Evolutionary conservation across 1,140 invertebrate species (phyloP), one percentile per base, ranked within the genome.

Genomic region (Temnothorax curvispinosus): DNA sequence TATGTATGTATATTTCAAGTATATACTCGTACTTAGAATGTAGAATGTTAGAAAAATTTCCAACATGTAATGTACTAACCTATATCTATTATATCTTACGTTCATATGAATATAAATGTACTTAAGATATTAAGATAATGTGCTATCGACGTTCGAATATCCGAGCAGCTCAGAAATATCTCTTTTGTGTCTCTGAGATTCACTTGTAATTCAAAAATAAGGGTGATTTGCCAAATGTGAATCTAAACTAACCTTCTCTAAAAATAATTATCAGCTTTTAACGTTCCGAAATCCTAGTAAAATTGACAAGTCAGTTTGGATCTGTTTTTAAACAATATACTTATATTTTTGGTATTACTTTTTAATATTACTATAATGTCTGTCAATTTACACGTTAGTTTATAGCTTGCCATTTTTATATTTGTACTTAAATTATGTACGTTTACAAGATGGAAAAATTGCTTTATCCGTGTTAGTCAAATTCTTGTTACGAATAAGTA

Each of bases 241-340:
- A 15, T 75, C 18, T 38, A 75, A 44, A 60, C 7, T 44, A 67
- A 65, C 1, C 8, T 67, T 67, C 2, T n/a, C 8, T 47, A 21
- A 67, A 67, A 21, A 44, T 67, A 75, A 56, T 54, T 13, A 38
- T 74, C 6, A 75, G 3, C n/a, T 54, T 54, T 38, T 27, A 75
- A 8, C n/a, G 0, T 54, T n/a, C 15, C 4, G 11, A 52, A 6
- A 21, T 38, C 1, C 15, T 44, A 15, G 15, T 56, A 38, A 41
- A 58, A 41, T 58, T 15, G 8, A 41, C 11, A 41, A 58, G 6
- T 35, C 1, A 15, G 7, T 47, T 47, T 44, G 41, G 8, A 9
- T 44, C 41, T 1, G 8, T 60, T 60, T 27, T 6, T 60, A 60
- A 32, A 7, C 1, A 4, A 15, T 32, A n/a, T 27, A 27, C 1